A percentile compares a stretch with the other conserved stretches of the same genome.
Evolutionary conservation across 2,797 vertebrate genomes (phyloP).

Genomic region (Uromys caudimaculatus): DNA sequence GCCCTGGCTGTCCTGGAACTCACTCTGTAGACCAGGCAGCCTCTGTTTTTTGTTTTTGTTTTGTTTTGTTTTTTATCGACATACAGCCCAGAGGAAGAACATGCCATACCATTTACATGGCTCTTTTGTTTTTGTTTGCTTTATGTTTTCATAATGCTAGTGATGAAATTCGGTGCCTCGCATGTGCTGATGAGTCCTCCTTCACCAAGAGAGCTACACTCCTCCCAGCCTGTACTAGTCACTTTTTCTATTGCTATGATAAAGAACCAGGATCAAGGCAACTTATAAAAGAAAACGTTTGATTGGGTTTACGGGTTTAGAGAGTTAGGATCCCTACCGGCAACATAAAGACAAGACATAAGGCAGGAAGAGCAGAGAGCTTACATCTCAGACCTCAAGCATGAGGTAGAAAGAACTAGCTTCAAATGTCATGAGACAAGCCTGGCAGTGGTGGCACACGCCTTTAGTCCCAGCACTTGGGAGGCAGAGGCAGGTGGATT

Average conservation of each 20-base stretch:
- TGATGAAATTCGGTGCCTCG: neutral
- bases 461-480: too few species aligned
- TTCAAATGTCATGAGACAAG: neutral
- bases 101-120: neutral
- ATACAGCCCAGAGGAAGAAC: neutral
- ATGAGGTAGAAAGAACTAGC: neutral
- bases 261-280: neutral
- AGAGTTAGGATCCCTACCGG: neutral
- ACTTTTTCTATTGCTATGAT: neutral
- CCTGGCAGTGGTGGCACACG: too few species aligned
- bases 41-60: neutral
- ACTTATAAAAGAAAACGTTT: neutral
- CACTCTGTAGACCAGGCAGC: too few species aligned
- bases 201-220: neutral
- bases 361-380: neutral
- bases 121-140: neutral
- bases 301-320: neutral
- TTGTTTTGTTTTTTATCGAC: too few species aligned
- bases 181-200: rapidly evolving
- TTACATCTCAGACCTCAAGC: neutral
- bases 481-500: too few species aligned
- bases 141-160: neutral
- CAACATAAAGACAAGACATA: too few species aligned
- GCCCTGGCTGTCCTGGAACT: too few species aligned
- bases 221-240: neutral